Conservation (phyloP, 2,888 invertebrate genomes). For the Ormyrus nitidulus region DNA sequence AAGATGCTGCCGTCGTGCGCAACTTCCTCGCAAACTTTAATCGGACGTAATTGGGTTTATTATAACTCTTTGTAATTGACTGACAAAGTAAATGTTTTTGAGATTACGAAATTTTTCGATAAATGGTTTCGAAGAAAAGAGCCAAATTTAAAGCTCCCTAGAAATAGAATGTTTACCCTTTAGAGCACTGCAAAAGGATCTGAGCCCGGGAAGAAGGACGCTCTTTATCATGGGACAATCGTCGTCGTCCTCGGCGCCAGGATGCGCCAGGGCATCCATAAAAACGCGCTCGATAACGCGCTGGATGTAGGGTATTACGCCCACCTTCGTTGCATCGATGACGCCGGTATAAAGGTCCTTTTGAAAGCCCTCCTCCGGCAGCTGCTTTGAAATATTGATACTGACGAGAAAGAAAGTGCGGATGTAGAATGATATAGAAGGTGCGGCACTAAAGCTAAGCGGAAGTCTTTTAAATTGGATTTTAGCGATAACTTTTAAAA, state of each 20-base stretch:
- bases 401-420: constrained; percentile 54
- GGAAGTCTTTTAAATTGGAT: not conserved
- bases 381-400: constrained; percentile 87
- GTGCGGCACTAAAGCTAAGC: not conserved
- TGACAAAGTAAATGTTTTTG: no score
- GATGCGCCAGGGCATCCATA: constrained; percentile 91
- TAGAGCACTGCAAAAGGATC: constrained; percentile 94
- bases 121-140: no score
- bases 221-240: constrained; percentile 91
- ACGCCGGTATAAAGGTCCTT: constrained; percentile 88
- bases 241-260: constrained; percentile 87
- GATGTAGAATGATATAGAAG: not conserved
- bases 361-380: constrained; percentile 95
- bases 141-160: no score
- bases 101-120: no score
- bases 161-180: constrained; percentile 78
- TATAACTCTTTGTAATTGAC: no score
- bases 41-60: not conserved
- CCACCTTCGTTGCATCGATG: constrained; percentile 86
- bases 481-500: not conserved
- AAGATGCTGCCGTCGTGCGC: constrained; percentile 87
- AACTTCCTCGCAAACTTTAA: constrained; percentile 88
- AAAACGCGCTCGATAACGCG: constrained; percentile 92
- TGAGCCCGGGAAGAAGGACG: constrained; percentile 86
- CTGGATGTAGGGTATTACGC: constrained; percentile 91